Conservation (phyloP, 2,113 vertebrate species). For the Canis aureus region DNA sequence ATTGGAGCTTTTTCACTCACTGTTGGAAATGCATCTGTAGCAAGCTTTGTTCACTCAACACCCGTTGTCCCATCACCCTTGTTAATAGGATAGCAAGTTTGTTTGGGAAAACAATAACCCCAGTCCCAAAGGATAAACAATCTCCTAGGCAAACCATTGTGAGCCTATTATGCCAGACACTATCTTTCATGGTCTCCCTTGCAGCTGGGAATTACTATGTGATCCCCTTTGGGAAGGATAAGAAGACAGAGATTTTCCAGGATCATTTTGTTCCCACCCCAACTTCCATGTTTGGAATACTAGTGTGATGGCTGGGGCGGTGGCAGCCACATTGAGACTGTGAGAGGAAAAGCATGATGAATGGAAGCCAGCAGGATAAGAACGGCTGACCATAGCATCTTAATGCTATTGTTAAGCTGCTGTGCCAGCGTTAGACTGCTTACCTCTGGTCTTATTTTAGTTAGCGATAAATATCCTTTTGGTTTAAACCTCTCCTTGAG, state of each 20-base stretch:
- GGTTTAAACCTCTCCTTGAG: background rate
- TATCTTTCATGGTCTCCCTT: background rate
- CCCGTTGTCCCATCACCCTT: background rate
- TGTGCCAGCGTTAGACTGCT: background rate
- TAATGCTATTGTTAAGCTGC: background rate
- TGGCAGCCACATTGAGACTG: background rate
- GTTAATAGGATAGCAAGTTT: background rate
- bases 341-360: background rate
- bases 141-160: background rate
- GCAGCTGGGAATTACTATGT: background rate
- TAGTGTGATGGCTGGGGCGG: constrained; percentile 1
- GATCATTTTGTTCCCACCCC: background rate
- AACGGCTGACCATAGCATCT: background rate
- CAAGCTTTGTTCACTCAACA: background rate
- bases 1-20: background rate
- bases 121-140: background rate
- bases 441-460: background rate
- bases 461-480: constrained; percentile 7
- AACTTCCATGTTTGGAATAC: background rate
- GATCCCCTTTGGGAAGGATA: background rate
- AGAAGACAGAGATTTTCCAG: constrained; percentile 1
- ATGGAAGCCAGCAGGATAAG: background rate
- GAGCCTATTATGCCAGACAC: background rate
- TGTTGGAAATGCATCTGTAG: background rate
- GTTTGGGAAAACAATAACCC: background rate